These are phyloP conservation scores for Phalanger gymnotis DNA, from an alignment of 2,797 vertebrate genomes.

Conservation along the genomic window DNA sequence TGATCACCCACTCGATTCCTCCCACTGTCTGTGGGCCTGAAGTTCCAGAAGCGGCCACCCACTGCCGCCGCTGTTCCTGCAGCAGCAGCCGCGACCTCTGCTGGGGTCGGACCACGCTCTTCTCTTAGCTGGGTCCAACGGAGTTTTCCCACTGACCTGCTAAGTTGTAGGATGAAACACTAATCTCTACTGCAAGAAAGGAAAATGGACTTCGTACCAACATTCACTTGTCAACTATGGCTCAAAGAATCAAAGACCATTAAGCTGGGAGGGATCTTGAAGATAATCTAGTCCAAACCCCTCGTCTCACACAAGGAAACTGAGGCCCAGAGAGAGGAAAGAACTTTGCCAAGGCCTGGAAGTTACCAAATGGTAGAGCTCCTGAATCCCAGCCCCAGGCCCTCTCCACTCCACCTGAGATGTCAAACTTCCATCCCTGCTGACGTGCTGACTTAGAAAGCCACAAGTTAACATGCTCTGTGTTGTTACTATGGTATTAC, in stretches of 20 bases:
- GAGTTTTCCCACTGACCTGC: too few species aligned
- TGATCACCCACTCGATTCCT: too few species aligned
- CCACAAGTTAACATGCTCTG: background rate
- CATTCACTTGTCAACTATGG: background rate
- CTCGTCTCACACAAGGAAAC: background rate
- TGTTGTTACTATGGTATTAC: background rate
- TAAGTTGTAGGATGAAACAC: too few species aligned
- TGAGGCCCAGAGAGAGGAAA: background rate
- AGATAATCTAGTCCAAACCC: background rate
- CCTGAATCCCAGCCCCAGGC: background rate
- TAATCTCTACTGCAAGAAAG: background rate
- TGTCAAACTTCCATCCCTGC: background rate
- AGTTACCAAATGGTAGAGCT: background rate
- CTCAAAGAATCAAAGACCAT: background rate
- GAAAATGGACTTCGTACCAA: too few species aligned
- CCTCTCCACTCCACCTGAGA: background rate
- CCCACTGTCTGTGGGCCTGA: too few species aligned
- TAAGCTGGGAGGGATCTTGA: background rate
- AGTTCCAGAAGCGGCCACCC: too few species aligned
- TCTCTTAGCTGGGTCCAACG: too few species aligned
- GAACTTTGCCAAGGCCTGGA: background rate
- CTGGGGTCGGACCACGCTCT: too few species aligned
- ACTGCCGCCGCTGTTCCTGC: too few species aligned
- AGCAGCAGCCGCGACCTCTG: too few species aligned
- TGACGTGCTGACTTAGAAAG: background rate